These are phyloP conservation scores for Sinohyriopsis cumingii DNA, from an alignment of 2,888 invertebrate genomes.

Conservation along the genomic window DNA sequence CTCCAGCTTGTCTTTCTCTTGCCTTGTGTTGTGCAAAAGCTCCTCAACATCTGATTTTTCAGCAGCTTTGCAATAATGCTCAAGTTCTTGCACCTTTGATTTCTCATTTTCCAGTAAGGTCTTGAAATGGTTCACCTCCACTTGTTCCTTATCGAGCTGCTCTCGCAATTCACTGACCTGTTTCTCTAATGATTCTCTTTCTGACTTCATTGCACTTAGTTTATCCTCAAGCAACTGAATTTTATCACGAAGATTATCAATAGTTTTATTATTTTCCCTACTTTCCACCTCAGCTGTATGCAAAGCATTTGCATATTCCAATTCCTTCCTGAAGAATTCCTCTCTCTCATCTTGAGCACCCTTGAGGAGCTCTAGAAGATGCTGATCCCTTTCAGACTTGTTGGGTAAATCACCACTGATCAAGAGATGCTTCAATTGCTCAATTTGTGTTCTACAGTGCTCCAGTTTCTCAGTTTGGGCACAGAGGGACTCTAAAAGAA, in stretches of 20 bases:
- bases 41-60: constrained; percentile 81
- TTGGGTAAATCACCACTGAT: constrained; percentile 68
- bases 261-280: constrained; percentile 57
- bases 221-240: constrained; percentile 80
- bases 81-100: constrained; percentile 82
- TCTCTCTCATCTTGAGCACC: constrained; percentile 69
- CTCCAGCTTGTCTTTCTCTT: constrained; percentile 82
- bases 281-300: constrained; percentile 70
- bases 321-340: constrained; percentile 78
- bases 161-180: constrained; percentile 79
- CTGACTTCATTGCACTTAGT: constrained; percentile 81
- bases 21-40: constrained; percentile 75
- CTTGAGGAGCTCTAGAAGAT: constrained; percentile 87
- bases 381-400: constrained; percentile 73
- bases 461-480: constrained; percentile 93
- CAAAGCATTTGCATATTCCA: constrained; percentile 83
- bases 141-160: constrained; percentile 82
- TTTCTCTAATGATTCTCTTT: constrained; percentile 82
- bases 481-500: constrained; percentile 90
- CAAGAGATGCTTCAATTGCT: constrained; percentile 84
- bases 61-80: constrained; percentile 76
- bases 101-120: constrained; percentile 88
- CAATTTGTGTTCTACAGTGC: constrained; percentile 87
- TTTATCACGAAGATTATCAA: constrained; percentile 80
- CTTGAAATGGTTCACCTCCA: constrained; percentile 85